These are phyloP conservation scores for Bacillus rossius DNA, from an alignment of 1,140 invertebrate genomes.

Conservation along the genomic window DNA sequence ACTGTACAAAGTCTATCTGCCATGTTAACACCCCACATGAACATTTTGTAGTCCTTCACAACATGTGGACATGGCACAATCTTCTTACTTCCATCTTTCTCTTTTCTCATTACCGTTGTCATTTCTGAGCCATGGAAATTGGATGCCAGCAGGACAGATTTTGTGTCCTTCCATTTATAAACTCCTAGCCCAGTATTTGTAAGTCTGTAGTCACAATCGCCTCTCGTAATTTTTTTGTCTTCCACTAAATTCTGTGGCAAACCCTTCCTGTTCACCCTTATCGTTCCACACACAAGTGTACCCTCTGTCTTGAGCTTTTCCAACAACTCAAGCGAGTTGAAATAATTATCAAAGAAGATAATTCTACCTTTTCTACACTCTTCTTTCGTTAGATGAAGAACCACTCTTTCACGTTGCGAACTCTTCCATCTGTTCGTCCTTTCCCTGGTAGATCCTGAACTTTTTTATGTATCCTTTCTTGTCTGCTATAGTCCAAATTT, in stretches of 20 bases:
- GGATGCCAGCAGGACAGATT: conserved; percentile 10
- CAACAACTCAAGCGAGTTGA: conserved; percentile 14
- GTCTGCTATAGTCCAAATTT: conserved; percentile 8
- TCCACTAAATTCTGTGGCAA: conserved; percentile 27
- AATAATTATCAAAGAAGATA: conserved; percentile 21
- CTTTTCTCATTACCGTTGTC: not conserved
- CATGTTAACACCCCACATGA: conserved; percentile 30
- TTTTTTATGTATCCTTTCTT: not conserved
- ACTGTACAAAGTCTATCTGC: conserved; percentile 23
- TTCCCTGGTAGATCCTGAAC: not conserved
- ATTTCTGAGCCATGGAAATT: conserved; percentile 24
- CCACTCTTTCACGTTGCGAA: not conserved
- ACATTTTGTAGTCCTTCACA: conserved; percentile 27
- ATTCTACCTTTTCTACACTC: conserved; percentile 8
- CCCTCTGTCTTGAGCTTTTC: conserved; percentile 15
- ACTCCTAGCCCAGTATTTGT: conserved; percentile 2
- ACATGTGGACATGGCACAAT: conserved; percentile 17
- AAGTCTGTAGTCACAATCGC: conserved; percentile 7
- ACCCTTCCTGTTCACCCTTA: conserved; percentile 15
- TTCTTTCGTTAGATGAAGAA: conserved; percentile 10
- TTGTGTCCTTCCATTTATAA: conserved; percentile 17
- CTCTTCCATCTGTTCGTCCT: not conserved
- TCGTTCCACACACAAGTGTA: conserved; percentile 18
- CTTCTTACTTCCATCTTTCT: no score
- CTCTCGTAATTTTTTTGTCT: conserved; percentile 29